These are phyloP conservation scores for Prietella phreatophila DNA, from an alignment of 2,113 vertebrate genomes.

Conservation along the genomic window DNA sequence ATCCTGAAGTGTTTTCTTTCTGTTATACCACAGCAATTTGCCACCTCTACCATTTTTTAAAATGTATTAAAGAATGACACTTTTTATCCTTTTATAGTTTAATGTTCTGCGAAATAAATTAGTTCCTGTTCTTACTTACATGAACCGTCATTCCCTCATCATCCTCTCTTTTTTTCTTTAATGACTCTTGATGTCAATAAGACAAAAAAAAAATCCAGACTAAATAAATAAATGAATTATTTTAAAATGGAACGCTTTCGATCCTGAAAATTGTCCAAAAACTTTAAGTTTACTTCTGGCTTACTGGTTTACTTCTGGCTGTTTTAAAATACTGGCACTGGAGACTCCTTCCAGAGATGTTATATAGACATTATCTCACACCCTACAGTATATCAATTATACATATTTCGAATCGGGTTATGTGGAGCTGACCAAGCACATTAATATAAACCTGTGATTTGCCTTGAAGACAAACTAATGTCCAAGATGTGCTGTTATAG, in stretches of 20 bases:
- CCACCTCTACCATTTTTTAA: background rate
- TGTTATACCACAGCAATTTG: background rate
- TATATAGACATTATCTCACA: background rate
- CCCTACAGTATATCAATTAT: background rate
- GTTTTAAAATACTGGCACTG: background rate
- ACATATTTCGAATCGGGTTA: background rate
- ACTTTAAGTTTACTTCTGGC: no score
- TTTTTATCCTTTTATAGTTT: background rate
- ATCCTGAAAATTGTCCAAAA: background rate
- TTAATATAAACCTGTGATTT: background rate
- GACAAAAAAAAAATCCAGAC: background rate
- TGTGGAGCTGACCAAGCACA: background rate
- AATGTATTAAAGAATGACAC: background rate
- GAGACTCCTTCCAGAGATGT: background rate
- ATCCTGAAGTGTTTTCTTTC: background rate
- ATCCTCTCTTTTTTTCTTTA: background rate
- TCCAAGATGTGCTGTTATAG: background rate
- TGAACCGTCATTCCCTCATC: background rate
- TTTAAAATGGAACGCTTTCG: background rate
- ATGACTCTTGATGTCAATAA: background rate
- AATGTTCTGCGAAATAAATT: background rate
- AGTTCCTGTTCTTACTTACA: background rate
- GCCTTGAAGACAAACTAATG: background rate
- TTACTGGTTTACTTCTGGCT: background rate
- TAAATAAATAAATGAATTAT: no score